phyloP scores from a whole-genome alignment of 2,113 vertebrate species.

The Heterochromis multidens region DNA sequence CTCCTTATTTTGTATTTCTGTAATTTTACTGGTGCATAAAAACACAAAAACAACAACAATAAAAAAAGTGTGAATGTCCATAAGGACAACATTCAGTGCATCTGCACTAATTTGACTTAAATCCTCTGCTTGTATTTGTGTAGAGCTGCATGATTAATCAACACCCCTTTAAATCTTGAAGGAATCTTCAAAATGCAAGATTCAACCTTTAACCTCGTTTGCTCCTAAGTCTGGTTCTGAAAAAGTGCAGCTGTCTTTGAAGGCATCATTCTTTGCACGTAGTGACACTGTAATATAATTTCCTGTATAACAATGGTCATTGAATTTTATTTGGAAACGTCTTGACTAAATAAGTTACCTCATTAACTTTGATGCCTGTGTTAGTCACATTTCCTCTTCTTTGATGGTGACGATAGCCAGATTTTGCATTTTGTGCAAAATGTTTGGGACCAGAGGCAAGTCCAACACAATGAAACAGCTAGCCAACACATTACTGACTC shows the following conservation, averaged over 20 bases:
- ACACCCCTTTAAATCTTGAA: background rate
- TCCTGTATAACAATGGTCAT: background rate
- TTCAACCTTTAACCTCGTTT: background rate
- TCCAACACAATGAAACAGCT: background rate
- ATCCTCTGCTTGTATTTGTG: background rate
- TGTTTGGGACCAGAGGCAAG: background rate
- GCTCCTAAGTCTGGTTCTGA: background rate
- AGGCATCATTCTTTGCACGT: background rate
- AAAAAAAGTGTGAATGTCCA: too few relatives aligned
- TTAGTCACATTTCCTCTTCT: slow-evolving; percentile 52
- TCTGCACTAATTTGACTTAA: background rate
- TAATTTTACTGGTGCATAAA: background rate
- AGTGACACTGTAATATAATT: background rate
- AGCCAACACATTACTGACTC: background rate
- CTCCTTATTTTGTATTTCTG: background rate
- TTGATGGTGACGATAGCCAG: background rate
- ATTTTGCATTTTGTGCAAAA: background rate
- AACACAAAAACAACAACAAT: background rate
- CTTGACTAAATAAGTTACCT: background rate
- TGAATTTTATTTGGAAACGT: slow-evolving; percentile 7
- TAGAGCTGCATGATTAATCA: background rate
- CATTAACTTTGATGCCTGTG: background rate
- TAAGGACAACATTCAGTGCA: background rate
- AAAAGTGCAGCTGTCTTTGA: background rate
- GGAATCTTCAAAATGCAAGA: too few relatives aligned